Conservation (phyloP, 2,797 vertebrate genomes). For the Xyrichtys novacula region DNA sequence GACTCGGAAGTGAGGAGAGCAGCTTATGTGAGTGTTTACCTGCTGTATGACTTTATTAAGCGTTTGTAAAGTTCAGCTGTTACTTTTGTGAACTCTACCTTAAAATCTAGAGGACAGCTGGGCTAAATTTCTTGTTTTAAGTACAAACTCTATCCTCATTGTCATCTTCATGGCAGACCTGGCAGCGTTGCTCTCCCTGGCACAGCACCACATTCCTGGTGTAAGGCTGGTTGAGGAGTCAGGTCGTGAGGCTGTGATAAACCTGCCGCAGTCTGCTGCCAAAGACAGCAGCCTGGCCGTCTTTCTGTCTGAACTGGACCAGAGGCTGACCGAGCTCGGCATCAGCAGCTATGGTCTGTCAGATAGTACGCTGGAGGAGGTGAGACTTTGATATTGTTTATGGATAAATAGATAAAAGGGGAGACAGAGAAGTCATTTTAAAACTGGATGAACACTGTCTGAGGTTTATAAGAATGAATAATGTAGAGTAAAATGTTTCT, state of each 20-base stretch:
- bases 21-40: conserved; percentile 73
- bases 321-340: conserved; percentile 83
- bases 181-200: conserved; percentile 79
- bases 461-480: too few species aligned
- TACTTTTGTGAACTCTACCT: neutral
- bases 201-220: conserved; percentile 81
- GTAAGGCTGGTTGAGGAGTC: conserved; percentile 87
- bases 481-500: too few species aligned
- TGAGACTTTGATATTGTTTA: conserved; percentile 49
- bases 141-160: neutral
- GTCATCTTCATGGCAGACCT: conserved; percentile 71
- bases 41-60: neutral
- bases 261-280: conserved; percentile 86
- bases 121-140: neutral
- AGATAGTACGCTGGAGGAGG: conserved; percentile 93
- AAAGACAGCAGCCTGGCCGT: conserved; percentile 85
- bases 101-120: neutral
- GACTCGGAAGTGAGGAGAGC: conserved; percentile 85
- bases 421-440: too few species aligned
- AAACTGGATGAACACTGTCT: too few species aligned
- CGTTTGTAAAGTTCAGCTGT: too few species aligned
- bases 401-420: neutral
- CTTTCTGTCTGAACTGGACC: conserved; percentile 88
- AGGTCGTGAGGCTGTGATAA: conserved; percentile 85
- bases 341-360: conserved; percentile 91